Percentiles rank a stretch among this genome's conserved stretches.
Conservation (phyloP, 2,888 invertebrate genomes). For the Lepidochrysops patricia region DNA sequence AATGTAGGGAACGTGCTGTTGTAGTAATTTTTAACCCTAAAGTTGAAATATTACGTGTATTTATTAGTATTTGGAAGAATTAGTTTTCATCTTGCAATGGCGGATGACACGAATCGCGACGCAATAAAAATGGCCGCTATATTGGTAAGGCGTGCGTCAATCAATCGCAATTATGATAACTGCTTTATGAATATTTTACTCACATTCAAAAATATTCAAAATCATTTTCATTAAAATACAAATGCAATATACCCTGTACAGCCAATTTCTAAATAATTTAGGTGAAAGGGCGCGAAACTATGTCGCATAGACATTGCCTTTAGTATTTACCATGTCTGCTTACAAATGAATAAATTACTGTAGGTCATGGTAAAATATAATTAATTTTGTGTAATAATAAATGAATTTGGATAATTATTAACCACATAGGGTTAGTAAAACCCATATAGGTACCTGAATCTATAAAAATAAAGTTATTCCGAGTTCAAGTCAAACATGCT, state of each 20-base stretch:
- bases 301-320: slow-evolving; percentile 32
- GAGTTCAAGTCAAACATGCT: background rate
- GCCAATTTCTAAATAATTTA: slow-evolving; percentile 4
- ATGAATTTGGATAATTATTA: background rate
- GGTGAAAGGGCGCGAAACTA: slow-evolving; percentile 74
- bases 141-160: slow-evolving; percentile 73
- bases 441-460: background rate
- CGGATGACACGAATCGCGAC: slow-evolving; percentile 74
- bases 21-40: slow-evolving; percentile 33
- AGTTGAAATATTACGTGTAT: slow-evolving; percentile 37
- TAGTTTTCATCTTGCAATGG: slow-evolving; percentile 63
- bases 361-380: slow-evolving; percentile 1
- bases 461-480: slow-evolving; percentile 8
- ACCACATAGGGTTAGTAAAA: background rate
- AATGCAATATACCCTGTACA: background rate
- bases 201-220: background rate
- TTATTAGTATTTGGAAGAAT: slow-evolving; percentile 40
- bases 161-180: slow-evolving; percentile 40
- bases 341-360: slow-evolving; percentile 13
- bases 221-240: background rate
- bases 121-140: slow-evolving; percentile 74
- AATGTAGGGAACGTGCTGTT: slow-evolving; percentile 48
- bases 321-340: slow-evolving; percentile 26
- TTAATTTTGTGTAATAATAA: background rate
- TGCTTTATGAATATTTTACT: background rate